Evolutionary conservation across 2,113 vertebrate species (phyloP), one percentile per base, ranked within the genome.

Genomic region (Dermatemys mawii): DNA sequence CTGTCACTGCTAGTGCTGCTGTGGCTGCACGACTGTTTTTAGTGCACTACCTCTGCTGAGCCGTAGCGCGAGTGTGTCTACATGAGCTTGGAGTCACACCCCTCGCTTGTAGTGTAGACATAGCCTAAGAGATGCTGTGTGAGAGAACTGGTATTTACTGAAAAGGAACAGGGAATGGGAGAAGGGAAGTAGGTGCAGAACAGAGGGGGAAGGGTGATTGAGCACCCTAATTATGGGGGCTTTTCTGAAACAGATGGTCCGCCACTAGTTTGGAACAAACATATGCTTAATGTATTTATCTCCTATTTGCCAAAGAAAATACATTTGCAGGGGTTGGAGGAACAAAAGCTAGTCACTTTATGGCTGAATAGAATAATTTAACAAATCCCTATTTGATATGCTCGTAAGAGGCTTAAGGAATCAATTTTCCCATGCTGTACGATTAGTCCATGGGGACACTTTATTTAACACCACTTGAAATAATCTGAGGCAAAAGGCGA

Each of bases 381-480:
- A 73, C 44, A 35, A 83, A 87, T 60, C 85, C 80, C 55, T 70
- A 83, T 83, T 67, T 78, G 73, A 92, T 63, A 91, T 87, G 79
- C 90, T 87, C 79, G 54, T 91, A 91, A 79, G 85, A 87, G 50
- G 73, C 85, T 87, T 87, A 83, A 87, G 81, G 27, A 87, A 92
- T 87, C 85, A 92, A 83, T 87, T 92, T 87, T 50, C 38, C 80
- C 57, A 54, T 83, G 76, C 55, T 79, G 81, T 83, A 87, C 82
- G 78, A 49, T 87, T 87, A 87, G 38, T 49, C 90, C 55, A 29
- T 11, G 44, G 90, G 84, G 85, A 87, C 50, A 53, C 55, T 83
- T 92, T 92, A 87, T 87, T 92, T 92, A 92, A 83, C 73, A 87
- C 48, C 73, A 46, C 55, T 87, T 87, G 86, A 83, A 92, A 78